These are phyloP conservation scores for Brachypodius melanocephalos DNA, from an alignment of 2,113 vertebrate genomes.

Conservation along the genomic window DNA sequence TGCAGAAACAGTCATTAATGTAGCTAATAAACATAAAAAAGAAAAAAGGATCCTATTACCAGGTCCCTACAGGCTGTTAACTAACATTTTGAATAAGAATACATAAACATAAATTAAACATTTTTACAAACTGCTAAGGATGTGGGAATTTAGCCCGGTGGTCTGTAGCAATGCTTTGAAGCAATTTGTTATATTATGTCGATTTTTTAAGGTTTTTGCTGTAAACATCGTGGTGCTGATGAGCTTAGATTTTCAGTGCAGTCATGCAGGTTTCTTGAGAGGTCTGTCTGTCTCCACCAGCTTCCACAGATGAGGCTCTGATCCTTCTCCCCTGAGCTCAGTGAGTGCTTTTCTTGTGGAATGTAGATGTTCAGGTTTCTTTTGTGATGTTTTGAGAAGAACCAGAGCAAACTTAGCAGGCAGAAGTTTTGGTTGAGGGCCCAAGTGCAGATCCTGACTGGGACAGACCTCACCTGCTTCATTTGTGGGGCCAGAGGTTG, in stretches of 20 bases:
- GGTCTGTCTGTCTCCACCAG: background rate
- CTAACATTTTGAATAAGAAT: slow-evolving; percentile 83
- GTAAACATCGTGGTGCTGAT: background rate
- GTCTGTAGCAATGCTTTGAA: slow-evolving; percentile 66
- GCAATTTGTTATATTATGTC: slow-evolving; percentile 57
- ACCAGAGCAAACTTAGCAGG: background rate
- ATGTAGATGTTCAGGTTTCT: background rate
- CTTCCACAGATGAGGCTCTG: background rate
- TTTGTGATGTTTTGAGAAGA: background rate
- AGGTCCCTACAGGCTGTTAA: slow-evolving; percentile 80
- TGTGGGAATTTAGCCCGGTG: slow-evolving; percentile 73
- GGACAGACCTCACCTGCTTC: background rate
- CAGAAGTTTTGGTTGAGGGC: background rate
- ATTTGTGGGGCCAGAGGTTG: background rate
- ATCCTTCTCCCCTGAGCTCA: background rate
- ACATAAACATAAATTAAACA: slow-evolving; percentile 83
- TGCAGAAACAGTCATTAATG: slow-evolving; percentile 85
- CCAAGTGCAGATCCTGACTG: background rate
- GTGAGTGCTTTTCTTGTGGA: background rate
- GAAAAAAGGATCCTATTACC: slow-evolving; percentile 81
- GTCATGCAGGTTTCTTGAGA: background rate
- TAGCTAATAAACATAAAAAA: slow-evolving; percentile 87
- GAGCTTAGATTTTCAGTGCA: background rate
- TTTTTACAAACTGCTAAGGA: slow-evolving; percentile 79
- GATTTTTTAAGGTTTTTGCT: slow-evolving; percentile 36